Base-by-base conservation (phyloP, 2,888 invertebrate genomes). In the Stenurella melanura region DNA sequence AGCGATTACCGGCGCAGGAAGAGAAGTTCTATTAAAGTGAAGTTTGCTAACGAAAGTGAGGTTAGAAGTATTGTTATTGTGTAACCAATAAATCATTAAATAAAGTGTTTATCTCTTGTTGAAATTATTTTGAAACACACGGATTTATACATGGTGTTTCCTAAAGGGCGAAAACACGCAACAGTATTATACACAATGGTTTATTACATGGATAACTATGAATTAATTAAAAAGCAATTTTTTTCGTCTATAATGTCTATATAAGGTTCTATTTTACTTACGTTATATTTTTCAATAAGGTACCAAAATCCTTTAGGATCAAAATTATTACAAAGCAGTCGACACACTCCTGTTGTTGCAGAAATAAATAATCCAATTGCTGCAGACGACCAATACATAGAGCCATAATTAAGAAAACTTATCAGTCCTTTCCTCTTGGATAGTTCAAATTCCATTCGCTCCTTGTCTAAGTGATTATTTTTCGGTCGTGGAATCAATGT, bases 241-340 rank as follows among this genome's bases (percentile, higher is more conserved):
- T 26, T 26, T 26, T 26, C 21, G 19, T 12, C 1, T 12, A 42
- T 42, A 42, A 42, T 38, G 0, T 12, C 12, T 4, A 42, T 19
- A n/a, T n/a, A n/a, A n/a, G 21, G 3, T 34, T 34, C 54, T n/a
- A 0, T 50, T 56, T 26, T 26, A 56, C 63, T 64, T 57, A 73
- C 67, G 19, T 50, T 66, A 18, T 73, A 73, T 19, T 58, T 73
- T 17, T 66, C 67, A 19, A 66, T 57, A 17, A 67, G 38, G 38
- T 72, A 63, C 72, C 72, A 72, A 34, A 72, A 72, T 19, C 63
- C 72, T 38, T 73, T 72, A 18, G 72, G 63, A 18, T 72, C 19
- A 17, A 72, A 72, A 54, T 72, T 72, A 19, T 54, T 73, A n/a
- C 58, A 66, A 1, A 73, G 42, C 66, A 73, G n/a, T 21, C 73